phyloP scores from a whole-genome alignment of 2,113 vertebrate genomes.

The Dasyprocta punctata region DNA sequence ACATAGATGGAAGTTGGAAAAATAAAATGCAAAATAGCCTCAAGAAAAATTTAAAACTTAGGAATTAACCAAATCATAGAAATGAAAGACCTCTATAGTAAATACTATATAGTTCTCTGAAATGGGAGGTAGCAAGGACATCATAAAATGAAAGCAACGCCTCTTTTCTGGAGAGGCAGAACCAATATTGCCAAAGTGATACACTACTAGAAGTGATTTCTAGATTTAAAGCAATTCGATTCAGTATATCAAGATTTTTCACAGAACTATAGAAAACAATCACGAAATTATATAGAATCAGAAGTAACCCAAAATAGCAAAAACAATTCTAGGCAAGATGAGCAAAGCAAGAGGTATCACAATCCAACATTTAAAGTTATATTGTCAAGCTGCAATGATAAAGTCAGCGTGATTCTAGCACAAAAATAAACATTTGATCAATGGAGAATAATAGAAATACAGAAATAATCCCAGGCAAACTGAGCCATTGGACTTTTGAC shows the following conservation, averaged over 20 bases:
- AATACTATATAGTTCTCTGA: background rate
- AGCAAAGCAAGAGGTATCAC: background rate
- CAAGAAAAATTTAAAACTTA: background rate
- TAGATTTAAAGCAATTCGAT: background rate
- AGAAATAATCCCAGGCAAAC: background rate
- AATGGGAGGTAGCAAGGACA: background rate
- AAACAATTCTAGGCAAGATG: background rate
- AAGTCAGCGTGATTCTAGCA: background rate
- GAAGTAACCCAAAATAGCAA: background rate
- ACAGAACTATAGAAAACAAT: background rate
- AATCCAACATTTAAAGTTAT: background rate
- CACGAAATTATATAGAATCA: background rate
- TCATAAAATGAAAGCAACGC: background rate
- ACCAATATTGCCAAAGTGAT: background rate
- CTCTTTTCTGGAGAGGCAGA: background rate
- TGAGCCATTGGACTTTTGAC: background rate
- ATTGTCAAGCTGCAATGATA: background rate
- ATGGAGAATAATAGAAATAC: background rate
- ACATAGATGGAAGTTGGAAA: no score
- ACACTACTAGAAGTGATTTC: background rate
- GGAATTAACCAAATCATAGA: background rate
- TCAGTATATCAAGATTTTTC: background rate
- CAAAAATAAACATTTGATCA: background rate
- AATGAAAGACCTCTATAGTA: background rate
- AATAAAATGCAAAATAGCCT: no score